Base-by-base conservation (phyloP, 1,140 invertebrate species). In the Drosophila lowei region DNA sequence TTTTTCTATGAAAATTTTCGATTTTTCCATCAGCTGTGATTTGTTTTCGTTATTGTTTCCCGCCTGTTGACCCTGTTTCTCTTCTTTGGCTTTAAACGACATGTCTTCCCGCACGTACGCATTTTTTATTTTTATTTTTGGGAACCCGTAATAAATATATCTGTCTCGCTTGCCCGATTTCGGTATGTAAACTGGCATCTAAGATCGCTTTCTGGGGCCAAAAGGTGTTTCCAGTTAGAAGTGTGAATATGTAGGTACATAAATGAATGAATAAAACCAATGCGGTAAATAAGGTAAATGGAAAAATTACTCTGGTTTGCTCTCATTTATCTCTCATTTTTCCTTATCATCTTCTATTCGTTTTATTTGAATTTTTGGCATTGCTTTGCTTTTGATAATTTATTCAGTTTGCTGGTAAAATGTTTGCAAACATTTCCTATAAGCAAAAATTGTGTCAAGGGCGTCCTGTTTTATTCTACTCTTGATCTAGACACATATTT, bases 361-460 rank as follows among this genome's bases (percentile, higher is more conserved):
- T 38, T 38, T 13, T 38, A 4, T 38, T 38, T 38, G 8, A 30
- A 11, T 3, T 11, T 38, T 13, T 38, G 11, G 11, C 34, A 38
- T 13, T 38, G 8, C n/a, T 1, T 58, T 7, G 4, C 21, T 9
- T 50, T 21, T 6, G 6, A 50, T 21, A 47, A 16, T 9, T 49
- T 13, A 25, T 21, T 57, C 23, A 50, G 1, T 5, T 5, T 9
- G 7, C 30, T n/a, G 1, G 16, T 43, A 1, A 25, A 6, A 30
- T 30, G 42, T 49, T 2, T n/a, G 11, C 55, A 42, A 49, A 13
- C 15, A 21, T 46, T 46, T 15, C 18, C 7, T 8, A 48, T 52
- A 54, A 25, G 23, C 15, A 48, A 13, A 70, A 83, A 79, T 61
- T 66, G 70, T 85, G 80, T 80, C 80, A 85, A 85, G 80, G 77